Evolutionary conservation across 2,113 vertebrate species (phyloP).

Genomic region (Amphilophus citrinellus): DNA sequence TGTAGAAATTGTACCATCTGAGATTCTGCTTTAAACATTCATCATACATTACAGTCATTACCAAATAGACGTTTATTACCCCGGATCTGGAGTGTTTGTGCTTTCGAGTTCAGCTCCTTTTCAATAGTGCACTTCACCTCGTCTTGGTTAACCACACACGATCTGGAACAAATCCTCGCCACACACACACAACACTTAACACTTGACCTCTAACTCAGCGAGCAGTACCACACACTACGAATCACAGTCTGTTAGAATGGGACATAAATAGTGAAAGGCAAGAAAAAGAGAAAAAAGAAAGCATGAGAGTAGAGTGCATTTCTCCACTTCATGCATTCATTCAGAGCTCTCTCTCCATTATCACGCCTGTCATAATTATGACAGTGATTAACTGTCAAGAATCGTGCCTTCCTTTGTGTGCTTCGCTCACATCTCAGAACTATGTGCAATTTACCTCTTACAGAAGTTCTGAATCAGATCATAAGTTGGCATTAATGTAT

Average conservation of each 20-base stretch:
- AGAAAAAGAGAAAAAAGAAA: conserved; percentile 24
- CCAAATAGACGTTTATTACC: neutral
- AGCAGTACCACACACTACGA: conserved; percentile 60
- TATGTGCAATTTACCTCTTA: conserved; percentile 39
- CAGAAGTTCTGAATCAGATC: conserved; percentile 53
- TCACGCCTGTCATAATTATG: conserved; percentile 56
- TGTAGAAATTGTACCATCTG: neutral
- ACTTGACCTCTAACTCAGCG: conserved; percentile 72
- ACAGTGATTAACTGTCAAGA: conserved; percentile 59
- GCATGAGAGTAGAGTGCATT: neutral
- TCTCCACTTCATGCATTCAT: conserved; percentile 59
- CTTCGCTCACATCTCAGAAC: conserved; percentile 26
- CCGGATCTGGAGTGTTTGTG: conserved; percentile 17
- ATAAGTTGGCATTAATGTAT: conserved; percentile 54
- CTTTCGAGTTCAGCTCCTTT: conserved; percentile 33
- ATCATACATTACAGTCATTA: neutral
- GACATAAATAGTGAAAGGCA: conserved; percentile 44
- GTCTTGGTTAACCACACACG: conserved; percentile 61
- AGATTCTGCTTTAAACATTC: neutral
- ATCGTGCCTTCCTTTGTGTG: conserved; percentile 52
- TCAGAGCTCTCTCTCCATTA: conserved; percentile 50
- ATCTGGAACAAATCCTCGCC: conserved; percentile 70
- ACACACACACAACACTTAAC: conserved; percentile 70
- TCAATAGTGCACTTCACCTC: conserved; percentile 53
- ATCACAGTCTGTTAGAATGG: conserved; percentile 35